A percentile compares a stretch with the other conserved stretches of the same genome.
phyloP scores from a whole-genome alignment of 2,113 vertebrate genomes.

The Lagopus muta region DNA sequence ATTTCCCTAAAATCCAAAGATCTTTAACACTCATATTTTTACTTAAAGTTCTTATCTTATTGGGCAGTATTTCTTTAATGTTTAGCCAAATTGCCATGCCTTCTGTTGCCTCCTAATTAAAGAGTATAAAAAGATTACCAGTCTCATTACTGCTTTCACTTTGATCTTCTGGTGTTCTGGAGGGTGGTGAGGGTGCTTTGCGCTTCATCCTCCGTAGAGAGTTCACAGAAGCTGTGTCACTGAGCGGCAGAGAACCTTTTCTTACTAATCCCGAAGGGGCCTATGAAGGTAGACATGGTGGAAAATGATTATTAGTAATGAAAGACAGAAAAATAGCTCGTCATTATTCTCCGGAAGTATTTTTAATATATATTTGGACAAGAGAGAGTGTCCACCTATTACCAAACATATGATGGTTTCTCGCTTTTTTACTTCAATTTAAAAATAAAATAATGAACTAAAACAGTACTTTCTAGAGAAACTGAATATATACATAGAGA shows the following conservation, averaged over 20 bases:
- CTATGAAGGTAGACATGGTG: background rate
- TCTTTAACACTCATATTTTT: background rate
- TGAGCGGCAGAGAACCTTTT: slow-evolving; percentile 76
- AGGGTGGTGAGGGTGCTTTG: slow-evolving; percentile 90
- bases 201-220: slow-evolving; percentile 92
- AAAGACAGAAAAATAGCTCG: background rate
- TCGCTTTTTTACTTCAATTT: background rate
- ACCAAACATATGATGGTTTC: background rate
- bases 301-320: background rate
- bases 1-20: background rate
- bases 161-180: slow-evolving; percentile 68
- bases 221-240: slow-evolving; percentile 72
- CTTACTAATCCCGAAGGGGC: slow-evolving; percentile 59
- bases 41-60: background rate
- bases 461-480: background rate
- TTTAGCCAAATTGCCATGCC: background rate
- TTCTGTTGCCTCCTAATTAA: slow-evolving; percentile 19
- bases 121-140: slow-evolving; percentile 66
- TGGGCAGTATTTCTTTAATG: background rate
- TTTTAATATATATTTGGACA: background rate
- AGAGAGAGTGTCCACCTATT: background rate
- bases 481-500: slow-evolving; percentile 8
- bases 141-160: slow-evolving; percentile 52
- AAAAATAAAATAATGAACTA: background rate
- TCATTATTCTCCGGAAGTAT: background rate